Evolutionary conservation across 2,888 invertebrate genomes (phyloP).

Genomic region (Rotaria magnacalcarata): DNA sequence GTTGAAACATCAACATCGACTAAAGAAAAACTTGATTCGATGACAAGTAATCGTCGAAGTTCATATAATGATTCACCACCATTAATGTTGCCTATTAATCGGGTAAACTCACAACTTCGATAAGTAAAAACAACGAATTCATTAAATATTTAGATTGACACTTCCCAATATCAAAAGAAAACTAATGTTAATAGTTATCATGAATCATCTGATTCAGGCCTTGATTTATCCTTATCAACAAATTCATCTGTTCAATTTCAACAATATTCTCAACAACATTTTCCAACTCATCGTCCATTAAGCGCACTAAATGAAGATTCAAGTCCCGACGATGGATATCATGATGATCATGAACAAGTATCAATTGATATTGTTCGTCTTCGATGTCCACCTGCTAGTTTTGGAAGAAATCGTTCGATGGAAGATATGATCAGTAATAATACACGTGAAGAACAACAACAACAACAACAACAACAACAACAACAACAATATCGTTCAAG

Average conservation of each 20-base stretch:
- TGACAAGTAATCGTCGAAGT: background rate
- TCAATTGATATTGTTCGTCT: background rate
- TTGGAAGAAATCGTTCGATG: background rate
- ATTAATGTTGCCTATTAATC: background rate
- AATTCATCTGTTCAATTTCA: slow-evolving; percentile 7
- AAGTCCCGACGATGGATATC: background rate
- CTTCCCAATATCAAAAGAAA: background rate
- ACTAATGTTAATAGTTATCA: background rate
- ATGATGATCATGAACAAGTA: background rate
- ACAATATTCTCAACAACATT: background rate
- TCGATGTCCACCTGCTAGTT: background rate
- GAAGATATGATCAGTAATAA: background rate
- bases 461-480: too few relatives aligned
- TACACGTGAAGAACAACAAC: slow-evolving; percentile 5
- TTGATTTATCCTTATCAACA: slow-evolving; percentile 3
- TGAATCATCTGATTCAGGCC: slow-evolving; percentile 4
- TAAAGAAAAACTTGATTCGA: background rate
- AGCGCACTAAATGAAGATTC: background rate
- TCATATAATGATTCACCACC: slow-evolving; percentile 9
- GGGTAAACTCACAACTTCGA: background rate
- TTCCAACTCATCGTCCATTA: background rate
- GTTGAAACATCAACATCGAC: background rate
- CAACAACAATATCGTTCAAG: background rate
- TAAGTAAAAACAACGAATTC: too few relatives aligned
- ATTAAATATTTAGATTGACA: background rate